A percentile compares a stretch with the other conserved stretches of the same genome.
Evolutionary conservation across 2,888 invertebrate genomes (phyloP).

Genomic region (Caradrina clavipalpis): DNA sequence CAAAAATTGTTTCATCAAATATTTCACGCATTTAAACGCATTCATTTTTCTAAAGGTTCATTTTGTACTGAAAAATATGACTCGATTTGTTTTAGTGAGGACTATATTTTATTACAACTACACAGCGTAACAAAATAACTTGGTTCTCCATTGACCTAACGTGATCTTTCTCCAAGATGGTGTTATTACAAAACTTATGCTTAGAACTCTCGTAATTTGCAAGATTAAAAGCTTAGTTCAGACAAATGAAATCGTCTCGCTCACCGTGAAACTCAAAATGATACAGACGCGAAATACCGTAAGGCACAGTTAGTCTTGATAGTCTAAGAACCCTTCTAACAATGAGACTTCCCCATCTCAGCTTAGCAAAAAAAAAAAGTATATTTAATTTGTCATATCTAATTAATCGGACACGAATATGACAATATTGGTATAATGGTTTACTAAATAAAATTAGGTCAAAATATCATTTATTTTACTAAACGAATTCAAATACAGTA

Average conservation of each 20-base stretch:
- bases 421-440: too few species aligned
- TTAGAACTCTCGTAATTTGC: constrained; percentile 36
- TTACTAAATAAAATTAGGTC: background rate
- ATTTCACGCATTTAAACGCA: too few species aligned
- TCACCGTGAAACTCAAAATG: constrained; percentile 21
- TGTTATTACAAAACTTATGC: constrained; percentile 25
- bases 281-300: constrained; percentile 21
- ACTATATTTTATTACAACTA: constrained; percentile 7
- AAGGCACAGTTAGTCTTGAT: constrained; percentile 58
- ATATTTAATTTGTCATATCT: background rate
- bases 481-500: background rate
- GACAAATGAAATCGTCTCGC: constrained; percentile 25
- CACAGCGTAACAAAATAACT: background rate
- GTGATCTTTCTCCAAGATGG: background rate
- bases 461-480: background rate
- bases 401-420: too few species aligned
- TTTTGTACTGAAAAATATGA: background rate
- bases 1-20: background rate
- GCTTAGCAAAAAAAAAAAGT: background rate
- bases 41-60: background rate
- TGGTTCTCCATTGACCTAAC: constrained; percentile 10
- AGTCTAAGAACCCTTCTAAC: constrained; percentile 9
- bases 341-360: background rate
- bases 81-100: background rate
- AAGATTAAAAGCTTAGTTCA: constrained; percentile 39